phyloP scores from a whole-genome alignment of 2,888 invertebrate genomes.

The Eupithecia pulchellata region DNA sequence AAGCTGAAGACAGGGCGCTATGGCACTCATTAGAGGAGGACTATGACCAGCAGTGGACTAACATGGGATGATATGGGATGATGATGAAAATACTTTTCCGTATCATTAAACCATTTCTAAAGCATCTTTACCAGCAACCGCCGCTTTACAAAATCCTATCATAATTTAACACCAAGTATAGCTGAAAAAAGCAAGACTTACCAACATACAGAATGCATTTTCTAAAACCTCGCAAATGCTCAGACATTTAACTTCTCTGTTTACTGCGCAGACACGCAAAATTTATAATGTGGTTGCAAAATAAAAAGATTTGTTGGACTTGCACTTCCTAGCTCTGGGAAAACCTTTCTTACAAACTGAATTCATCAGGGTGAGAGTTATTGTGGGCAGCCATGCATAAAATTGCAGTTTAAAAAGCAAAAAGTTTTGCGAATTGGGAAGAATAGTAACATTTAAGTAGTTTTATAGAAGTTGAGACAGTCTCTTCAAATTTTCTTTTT shows the following conservation, averaged over 20 bases:
- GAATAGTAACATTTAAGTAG: conserved; percentile 2
- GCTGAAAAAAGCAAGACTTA: neutral
- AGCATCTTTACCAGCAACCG: no score
- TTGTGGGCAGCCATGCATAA: conserved; percentile 27
- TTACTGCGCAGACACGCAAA: conserved; percentile 42
- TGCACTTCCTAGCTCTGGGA: conserved; percentile 4
- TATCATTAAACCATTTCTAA: no score
- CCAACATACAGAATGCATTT: neutral
- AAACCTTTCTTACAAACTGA: conserved; percentile 17
- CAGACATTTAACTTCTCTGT: conserved; percentile 36
- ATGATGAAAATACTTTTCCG: no score
- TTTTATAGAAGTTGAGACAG: neutral
- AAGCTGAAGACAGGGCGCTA: no score
- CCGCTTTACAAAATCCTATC: neutral
- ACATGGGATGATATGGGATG: no score
- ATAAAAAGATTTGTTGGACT: conserved; percentile 37
- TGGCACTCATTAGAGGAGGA: no score
- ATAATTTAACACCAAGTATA: neutral
- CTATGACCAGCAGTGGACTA: no score
- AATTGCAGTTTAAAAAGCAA: conserved; percentile 27
- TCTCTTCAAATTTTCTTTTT: neutral
- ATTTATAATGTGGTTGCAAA: conserved; percentile 42
- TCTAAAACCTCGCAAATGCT: neutral
- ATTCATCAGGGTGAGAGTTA: conserved; percentile 30
- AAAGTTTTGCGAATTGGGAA: conserved; percentile 12